Conservation (phyloP, 2,888 invertebrate genomes). For the Chrysolina haemoptera region DNA sequence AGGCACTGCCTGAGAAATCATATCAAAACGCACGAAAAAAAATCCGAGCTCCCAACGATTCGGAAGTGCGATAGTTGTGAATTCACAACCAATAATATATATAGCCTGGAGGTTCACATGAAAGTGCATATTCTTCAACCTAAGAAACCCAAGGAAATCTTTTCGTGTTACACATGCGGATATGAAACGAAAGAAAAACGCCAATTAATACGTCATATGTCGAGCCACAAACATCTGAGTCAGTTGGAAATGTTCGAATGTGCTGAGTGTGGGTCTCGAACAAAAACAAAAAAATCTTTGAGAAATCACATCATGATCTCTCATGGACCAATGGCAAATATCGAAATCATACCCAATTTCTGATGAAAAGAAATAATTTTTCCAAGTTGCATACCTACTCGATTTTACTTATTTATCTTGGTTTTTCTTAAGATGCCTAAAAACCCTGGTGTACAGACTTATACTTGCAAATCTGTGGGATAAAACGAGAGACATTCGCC, state of each 20-base stretch:
- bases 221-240: not conserved
- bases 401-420: too few relatives aligned
- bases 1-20: slow-evolving; percentile 26
- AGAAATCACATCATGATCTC: not conserved
- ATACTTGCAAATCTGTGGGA: too few relatives aligned
- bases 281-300: not conserved
- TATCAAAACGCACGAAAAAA: slow-evolving; percentile 26
- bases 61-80: slow-evolving; percentile 19
- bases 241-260: slow-evolving; percentile 8
- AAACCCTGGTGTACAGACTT: too few relatives aligned
- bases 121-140: not conserved
- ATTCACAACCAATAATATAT: slow-evolving; percentile 19
- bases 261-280: not conserved
- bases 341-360: not conserved
- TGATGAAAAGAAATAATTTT: not conserved
- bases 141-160: not conserved
- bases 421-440: too few relatives aligned
- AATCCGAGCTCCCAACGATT: not conserved
- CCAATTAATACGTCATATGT: not conserved
- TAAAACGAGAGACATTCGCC: too few relatives aligned
- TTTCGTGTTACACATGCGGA: slow-evolving; percentile 8
- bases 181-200: not conserved
- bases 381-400: too few relatives aligned
- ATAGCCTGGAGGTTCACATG: slow-evolving; percentile 14
- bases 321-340: slow-evolving; percentile 3